phyloP scores from a whole-genome alignment of 2,113 vertebrate species.

The Neodontobutis hainanensis region DNA sequence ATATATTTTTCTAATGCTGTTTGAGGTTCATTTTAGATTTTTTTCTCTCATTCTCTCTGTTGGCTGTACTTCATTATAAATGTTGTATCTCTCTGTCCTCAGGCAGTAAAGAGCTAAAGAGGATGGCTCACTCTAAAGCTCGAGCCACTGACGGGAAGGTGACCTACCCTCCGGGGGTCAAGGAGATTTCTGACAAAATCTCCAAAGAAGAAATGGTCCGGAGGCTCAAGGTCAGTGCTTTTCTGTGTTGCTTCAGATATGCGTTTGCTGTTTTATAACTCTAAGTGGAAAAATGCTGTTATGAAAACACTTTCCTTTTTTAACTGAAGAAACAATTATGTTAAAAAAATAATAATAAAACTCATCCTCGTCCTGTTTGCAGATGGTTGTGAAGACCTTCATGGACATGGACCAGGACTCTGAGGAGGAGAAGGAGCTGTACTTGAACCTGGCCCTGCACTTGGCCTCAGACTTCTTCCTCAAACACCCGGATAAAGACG shows the following conservation, averaged over 20 bases:
- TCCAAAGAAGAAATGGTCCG: conserved; percentile 99
- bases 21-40: background rate
- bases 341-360: no score
- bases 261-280: background rate
- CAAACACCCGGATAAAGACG: conserved; percentile 98
- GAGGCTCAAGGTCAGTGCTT: conserved; percentile 88
- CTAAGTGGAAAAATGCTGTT: background rate
- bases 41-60: background rate
- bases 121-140: conserved; percentile 99
- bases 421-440: conserved; percentile 98
- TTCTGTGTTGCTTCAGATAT: background rate
- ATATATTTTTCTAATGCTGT: background rate
- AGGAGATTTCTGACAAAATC: conserved; percentile 99
- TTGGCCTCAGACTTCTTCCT: conserved; percentile 98
- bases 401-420: conserved; percentile 99
- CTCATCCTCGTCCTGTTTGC: conserved; percentile 19
- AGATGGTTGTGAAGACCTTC: conserved; percentile 99
- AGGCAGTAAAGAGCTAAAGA: conserved; percentile 83
- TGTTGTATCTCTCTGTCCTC: conserved; percentile 26
- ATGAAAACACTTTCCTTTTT: background rate
- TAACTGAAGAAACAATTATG: background rate
- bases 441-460: conserved; percentile 95
- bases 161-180: conserved; percentile 98
- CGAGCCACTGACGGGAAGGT: conserved; percentile 98
- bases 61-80: background rate